Evolutionary conservation across 2,888 invertebrate species (phyloP).

Genomic region (Drosophila meridionalis): DNA sequence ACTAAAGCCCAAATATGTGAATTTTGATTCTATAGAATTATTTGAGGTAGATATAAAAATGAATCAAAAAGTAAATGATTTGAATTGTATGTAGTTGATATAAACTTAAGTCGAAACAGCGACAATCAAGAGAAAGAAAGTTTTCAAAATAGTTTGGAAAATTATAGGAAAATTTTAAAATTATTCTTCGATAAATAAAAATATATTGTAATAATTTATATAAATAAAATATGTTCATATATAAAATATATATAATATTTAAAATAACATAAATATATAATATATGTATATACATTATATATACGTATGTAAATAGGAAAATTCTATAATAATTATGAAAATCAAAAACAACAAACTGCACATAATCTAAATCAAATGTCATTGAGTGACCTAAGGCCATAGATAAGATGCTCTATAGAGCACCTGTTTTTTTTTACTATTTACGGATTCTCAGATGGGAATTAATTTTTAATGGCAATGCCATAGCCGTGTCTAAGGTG

Average conservation of each 20-base stretch:
- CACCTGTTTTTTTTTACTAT: not conserved
- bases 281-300: not conserved
- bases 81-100: not conserved
- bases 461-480: slow-evolving; percentile 4
- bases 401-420: not conserved
- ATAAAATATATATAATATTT: too few species aligned
- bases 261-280: not conserved
- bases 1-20: not conserved
- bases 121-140: too few species aligned
- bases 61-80: not conserved
- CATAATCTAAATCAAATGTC: too few species aligned
- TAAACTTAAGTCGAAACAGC: too few species aligned
- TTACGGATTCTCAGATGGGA: not conserved
- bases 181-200: too few species aligned
- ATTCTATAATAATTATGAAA: not conserved
- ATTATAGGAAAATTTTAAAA: too few species aligned
- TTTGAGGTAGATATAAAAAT: not conserved
- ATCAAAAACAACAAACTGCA: not conserved
- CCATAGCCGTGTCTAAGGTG: slow-evolving; percentile 12
- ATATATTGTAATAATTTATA: too few species aligned
- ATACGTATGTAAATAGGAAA: not conserved
- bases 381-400: slow-evolving; percentile 2
- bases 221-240: too few species aligned
- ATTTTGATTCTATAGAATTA: not conserved
- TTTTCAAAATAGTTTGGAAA: too few species aligned